Evolutionary conservation across 2,888 invertebrate genomes (phyloP).

Genomic region (Athalia circularis): DNA sequence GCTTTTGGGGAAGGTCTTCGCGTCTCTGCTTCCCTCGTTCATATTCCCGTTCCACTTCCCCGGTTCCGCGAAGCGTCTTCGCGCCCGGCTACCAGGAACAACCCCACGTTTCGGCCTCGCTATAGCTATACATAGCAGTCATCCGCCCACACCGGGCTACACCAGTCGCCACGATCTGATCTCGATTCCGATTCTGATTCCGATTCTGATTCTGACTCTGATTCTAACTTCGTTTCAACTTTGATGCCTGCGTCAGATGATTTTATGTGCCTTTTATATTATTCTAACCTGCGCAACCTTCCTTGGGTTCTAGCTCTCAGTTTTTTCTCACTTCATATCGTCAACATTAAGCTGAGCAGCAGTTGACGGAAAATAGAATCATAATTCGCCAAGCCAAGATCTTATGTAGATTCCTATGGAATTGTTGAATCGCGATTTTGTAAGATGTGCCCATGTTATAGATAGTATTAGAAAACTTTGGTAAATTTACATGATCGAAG

Average conservation of each 20-base stretch:
- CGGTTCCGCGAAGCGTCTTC: constrained; percentile 45
- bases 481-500: neutral
- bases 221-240: constrained; percentile 21
- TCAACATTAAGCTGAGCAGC: neutral
- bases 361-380: neutral
- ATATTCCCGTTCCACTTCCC: constrained; percentile 18
- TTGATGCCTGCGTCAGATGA: constrained; percentile 5
- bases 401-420: too few relatives aligned
- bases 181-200: constrained; percentile 41
- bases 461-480: too few relatives aligned
- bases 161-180: constrained; percentile 41
- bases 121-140: neutral
- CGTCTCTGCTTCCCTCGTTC: constrained; percentile 28
- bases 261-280: constrained; percentile 25
- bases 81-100: constrained; percentile 47
- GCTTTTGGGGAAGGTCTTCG: constrained; percentile 47
- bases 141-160: constrained; percentile 29
- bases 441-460: too few relatives aligned
- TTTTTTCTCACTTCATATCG: neutral
- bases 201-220: constrained; percentile 11
- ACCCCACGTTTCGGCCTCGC: constrained; percentile 43
- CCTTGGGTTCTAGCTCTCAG: neutral
- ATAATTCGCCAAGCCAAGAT: too few relatives aligned
- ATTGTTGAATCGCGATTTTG: too few relatives aligned
- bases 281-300: constrained; percentile 4